phyloP scores from a whole-genome alignment of 2,113 vertebrate species.

The Coptodon rendalli region DNA sequence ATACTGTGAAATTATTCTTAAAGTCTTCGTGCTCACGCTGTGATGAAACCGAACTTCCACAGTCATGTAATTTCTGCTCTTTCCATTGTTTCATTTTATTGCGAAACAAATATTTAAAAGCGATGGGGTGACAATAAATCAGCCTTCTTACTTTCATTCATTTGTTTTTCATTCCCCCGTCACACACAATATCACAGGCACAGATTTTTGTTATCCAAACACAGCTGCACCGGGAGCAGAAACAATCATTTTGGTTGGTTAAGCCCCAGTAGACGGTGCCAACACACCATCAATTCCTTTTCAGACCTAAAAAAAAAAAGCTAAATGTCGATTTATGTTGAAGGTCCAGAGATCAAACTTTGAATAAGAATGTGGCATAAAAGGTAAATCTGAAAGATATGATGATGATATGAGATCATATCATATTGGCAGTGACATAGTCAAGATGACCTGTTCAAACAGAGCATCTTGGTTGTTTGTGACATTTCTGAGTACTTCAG shows the following conservation, averaged over 20 bases:
- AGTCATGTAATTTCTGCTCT: background rate
- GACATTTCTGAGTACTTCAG: background rate
- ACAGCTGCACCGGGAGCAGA: slow-evolving; percentile 42
- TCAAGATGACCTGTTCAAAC: background rate
- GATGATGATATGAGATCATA: background rate
- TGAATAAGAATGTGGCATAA: background rate
- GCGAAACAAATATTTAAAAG: slow-evolving; percentile 27
- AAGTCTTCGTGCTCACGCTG: background rate
- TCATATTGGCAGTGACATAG: background rate
- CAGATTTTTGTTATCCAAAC: slow-evolving; percentile 47
- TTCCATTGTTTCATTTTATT: slow-evolving; percentile 8
- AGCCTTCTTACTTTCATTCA: background rate
- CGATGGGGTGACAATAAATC: background rate
- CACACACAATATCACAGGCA: slow-evolving; percentile 26
- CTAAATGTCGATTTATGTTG: background rate
- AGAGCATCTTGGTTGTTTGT: background rate
- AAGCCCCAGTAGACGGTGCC: slow-evolving; percentile 32
- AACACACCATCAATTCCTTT: background rate
- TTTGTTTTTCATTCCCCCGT: slow-evolving; percentile 40
- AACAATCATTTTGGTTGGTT: slow-evolving; percentile 52
- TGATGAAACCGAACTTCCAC: background rate
- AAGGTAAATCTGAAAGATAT: background rate
- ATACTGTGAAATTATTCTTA: background rate
- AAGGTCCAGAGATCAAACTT: background rate
- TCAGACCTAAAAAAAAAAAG: background rate